A percentile compares a stretch with the other conserved stretches of the same genome.
Evolutionary conservation across 2,888 invertebrate genomes (phyloP).

Genomic region (Syrista parreyssii): DNA sequence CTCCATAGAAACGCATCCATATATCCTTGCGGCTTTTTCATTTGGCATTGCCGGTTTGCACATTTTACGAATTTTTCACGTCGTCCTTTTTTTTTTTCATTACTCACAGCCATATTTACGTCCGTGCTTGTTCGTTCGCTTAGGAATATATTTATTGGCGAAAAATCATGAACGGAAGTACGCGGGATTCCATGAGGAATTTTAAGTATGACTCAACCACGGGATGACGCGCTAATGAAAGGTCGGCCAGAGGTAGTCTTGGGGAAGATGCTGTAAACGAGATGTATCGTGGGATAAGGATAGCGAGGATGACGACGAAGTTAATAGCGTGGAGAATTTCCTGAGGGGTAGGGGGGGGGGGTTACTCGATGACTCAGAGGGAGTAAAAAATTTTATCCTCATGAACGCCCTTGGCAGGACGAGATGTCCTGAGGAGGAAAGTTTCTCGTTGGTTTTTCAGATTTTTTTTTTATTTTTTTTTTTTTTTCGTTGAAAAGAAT

Average conservation of each 20-base stretch:
- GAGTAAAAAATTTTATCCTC: not conserved
- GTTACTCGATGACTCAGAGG: not conserved
- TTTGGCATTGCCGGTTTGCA: not conserved
- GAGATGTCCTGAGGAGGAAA: not conserved
- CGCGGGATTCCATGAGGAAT: not conserved
- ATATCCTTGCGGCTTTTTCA: not conserved
- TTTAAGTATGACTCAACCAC: not conserved
- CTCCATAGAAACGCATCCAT: not conserved
- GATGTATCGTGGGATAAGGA: not conserved
- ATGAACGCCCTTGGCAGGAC: not conserved
- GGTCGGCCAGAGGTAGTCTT: not conserved
- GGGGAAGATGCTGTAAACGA: not conserved
- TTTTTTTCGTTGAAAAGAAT: not conserved
- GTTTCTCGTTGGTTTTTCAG: not conserved
- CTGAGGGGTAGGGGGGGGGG: rapidly evolving
- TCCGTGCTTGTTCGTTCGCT: too few relatives aligned
- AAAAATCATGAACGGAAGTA: too few relatives aligned
- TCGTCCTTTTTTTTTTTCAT: not conserved
- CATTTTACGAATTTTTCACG: not conserved
- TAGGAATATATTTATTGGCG: too few relatives aligned
- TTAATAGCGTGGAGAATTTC: not conserved
- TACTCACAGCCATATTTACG: not conserved
- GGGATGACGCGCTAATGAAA: not conserved
- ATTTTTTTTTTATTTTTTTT: not conserved
- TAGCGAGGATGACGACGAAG: not conserved